These are phyloP conservation scores for Montipora cactus DNA, from an alignment of 64 coral and sea anemone species.

Conservation along the genomic window DNA sequence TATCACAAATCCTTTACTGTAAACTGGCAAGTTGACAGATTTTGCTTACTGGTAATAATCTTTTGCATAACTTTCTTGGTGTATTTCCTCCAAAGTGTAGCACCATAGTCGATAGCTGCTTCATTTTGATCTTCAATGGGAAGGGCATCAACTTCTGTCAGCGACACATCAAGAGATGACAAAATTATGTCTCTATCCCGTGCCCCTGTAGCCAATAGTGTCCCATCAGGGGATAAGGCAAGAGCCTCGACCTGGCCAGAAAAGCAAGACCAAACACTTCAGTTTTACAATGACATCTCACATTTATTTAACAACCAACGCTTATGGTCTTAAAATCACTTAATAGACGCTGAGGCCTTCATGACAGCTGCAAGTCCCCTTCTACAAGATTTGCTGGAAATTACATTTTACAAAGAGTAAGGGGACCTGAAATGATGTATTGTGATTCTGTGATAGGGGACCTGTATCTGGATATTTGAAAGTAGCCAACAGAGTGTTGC, in stretches of 20 bases:
- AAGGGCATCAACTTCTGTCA: conserved; percentile 87
- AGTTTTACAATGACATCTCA: too few species aligned
- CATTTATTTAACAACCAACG: too few species aligned
- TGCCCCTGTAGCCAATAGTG: conserved; percentile 79
- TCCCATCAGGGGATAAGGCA: conserved; percentile 83
- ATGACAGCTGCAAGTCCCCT: too few species aligned
- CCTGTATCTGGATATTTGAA: too few species aligned
- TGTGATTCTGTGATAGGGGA: too few species aligned
- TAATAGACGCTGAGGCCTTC: too few species aligned
- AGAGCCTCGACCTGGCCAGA: conserved; percentile 71
- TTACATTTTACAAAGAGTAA: too few species aligned
- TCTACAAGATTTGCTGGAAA: too few species aligned
- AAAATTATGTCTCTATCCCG: conserved; percentile 78
- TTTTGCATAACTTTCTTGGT: conserved; percentile 88
- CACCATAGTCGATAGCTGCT: conserved; percentile 70
- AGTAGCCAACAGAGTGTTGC: too few species aligned
- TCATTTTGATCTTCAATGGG: conserved; percentile 81
- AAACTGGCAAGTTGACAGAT: background rate
- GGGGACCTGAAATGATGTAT: too few species aligned
- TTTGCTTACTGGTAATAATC: conserved; percentile 61
- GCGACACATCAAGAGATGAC: conserved; percentile 73
- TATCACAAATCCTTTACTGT: too few species aligned
- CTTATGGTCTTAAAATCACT: too few species aligned
- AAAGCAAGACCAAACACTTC: background rate
- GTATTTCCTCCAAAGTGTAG: conserved; percentile 90